Percentiles rank a stretch among this genome's conserved stretches.
phyloP scores from a whole-genome alignment of 2,888 invertebrate genomes.

The Dryadula phaetusa region DNA sequence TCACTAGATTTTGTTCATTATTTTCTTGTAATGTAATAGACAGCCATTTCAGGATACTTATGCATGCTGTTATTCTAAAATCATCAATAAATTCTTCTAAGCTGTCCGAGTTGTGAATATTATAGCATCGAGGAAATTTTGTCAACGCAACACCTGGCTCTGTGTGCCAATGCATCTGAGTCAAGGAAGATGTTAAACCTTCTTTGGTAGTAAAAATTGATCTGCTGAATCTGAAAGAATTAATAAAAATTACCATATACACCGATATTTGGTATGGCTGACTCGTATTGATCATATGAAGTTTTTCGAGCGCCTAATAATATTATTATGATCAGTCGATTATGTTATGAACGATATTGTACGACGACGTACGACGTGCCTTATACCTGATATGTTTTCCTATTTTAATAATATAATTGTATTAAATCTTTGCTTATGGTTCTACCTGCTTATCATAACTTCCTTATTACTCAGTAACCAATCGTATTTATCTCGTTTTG shows the following conservation, averaged over 20 bases:
- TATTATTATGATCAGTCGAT: neutral
- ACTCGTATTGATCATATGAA: neutral
- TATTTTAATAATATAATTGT: neutral
- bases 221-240: constrained; percentile 90
- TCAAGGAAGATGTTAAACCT: constrained; percentile 90
- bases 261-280: too few relatives aligned
- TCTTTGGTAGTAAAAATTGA: constrained; percentile 97
- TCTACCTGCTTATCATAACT: constrained; percentile 80
- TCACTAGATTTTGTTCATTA: constrained; percentile 83
- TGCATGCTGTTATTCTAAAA: constrained; percentile 94
- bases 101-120: constrained; percentile 92
- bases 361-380: too few relatives aligned
- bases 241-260: neutral
- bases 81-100: constrained; percentile 93
- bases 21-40: constrained; percentile 82
- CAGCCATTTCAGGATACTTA: constrained; percentile 92
- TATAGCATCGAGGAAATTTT: constrained; percentile 94
- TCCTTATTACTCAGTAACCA: constrained; percentile 85
- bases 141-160: constrained; percentile 92
- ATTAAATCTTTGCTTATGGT: neutral
- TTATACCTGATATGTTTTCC: neutral
- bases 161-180: constrained; percentile 94
- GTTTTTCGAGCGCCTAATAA: too few relatives aligned
- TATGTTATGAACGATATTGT: too few relatives aligned
- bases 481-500: constrained; percentile 92